Conservation (phyloP, 1,140 invertebrate genomes). For the Sycophaga agraensis region DNA sequence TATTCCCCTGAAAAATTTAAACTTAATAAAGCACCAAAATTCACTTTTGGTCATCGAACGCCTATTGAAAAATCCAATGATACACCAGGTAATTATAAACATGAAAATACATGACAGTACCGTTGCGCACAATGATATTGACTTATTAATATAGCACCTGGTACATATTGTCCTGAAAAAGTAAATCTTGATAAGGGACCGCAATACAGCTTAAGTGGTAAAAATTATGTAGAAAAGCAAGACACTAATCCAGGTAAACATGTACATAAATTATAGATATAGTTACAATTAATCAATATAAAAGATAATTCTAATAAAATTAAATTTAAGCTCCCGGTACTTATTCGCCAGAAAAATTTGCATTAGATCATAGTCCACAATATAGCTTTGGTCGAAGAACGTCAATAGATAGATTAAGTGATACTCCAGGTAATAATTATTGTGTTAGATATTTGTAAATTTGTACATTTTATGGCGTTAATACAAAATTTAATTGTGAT, state of each 20-base stretch:
- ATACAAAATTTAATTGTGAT: no score
- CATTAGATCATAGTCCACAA: constrained; percentile 30
- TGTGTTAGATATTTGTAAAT: no score
- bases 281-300: not conserved
- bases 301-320: not conserved
- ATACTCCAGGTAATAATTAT: constrained; percentile 29
- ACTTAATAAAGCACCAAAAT: constrained; percentile 54
- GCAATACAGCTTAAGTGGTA: constrained; percentile 39
- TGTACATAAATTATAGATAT: not conserved
- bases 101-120: no score
- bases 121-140: no score
- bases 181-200: constrained; percentile 29
- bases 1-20: constrained; percentile 64
- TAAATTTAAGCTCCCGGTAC: constrained; percentile 56
- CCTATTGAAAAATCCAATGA: constrained; percentile 47
- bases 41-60: constrained; percentile 30
- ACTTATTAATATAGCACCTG: constrained; percentile 37
- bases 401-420: constrained; percentile 45
- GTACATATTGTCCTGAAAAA: constrained; percentile 40
- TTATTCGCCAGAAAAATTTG: constrained; percentile 57
- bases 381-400: constrained; percentile 38
- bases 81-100: constrained; percentile 55
- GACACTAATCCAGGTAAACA: constrained; percentile 43
- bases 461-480: no score
- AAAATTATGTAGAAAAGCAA: constrained; percentile 33